Percentiles rank a stretch among this genome's conserved stretches.
Evolutionary conservation across 2,797 vertebrate genomes (phyloP).

Genomic region (Oceanodroma leucorhoa): DNA sequence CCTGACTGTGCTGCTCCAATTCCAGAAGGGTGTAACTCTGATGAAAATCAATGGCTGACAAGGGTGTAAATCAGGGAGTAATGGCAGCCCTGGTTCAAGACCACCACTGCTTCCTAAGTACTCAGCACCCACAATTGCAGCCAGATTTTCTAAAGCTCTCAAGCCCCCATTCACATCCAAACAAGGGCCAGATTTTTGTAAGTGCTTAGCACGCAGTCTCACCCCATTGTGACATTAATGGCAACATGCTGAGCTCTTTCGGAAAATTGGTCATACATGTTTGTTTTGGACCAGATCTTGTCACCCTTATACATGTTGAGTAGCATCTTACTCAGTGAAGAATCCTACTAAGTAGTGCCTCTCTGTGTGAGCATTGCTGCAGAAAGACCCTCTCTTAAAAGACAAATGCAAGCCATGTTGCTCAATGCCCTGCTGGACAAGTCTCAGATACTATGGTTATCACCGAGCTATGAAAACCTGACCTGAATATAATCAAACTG

Average conservation of each 20-base stretch:
- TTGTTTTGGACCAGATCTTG: conserved; percentile 45
- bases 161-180: conserved; percentile 19
- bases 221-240: conserved; percentile 32
- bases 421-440: not conserved
- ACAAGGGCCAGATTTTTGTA: conserved; percentile 40
- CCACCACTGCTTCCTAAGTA: conserved; percentile 42
- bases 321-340: not conserved
- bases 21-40: conserved; percentile 3
- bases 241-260: conserved; percentile 32
- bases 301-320: not conserved
- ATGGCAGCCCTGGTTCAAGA: conserved; percentile 22
- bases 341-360: not conserved
- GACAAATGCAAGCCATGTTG: not conserved
- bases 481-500: not conserved
- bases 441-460: not conserved
- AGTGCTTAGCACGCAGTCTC: conserved; percentile 26
- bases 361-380: not conserved
- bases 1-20: not conserved
- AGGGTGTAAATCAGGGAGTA: conserved; percentile 30
- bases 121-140: conserved; percentile 33
- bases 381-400: not conserved
- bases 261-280: conserved; percentile 41
- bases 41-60: conserved; percentile 21
- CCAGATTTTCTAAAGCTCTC: conserved; percentile 43
- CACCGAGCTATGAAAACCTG: not conserved